These are phyloP conservation scores for Drosophila colorata DNA, from an alignment of 2,888 invertebrate genomes.

Conservation along the genomic window DNA sequence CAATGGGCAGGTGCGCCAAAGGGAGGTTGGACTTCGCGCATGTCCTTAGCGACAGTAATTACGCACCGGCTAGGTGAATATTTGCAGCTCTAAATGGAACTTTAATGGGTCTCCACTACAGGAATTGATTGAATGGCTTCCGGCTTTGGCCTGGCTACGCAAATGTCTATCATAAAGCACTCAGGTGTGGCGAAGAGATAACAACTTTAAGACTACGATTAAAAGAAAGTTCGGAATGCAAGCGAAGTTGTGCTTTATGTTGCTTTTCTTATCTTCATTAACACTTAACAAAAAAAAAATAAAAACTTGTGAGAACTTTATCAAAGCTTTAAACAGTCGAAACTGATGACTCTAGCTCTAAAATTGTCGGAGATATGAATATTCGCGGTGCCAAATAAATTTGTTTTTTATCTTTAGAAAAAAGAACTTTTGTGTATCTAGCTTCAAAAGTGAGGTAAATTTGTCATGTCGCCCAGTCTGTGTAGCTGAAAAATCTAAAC, in stretches of 20 bases:
- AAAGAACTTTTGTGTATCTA: too few relatives aligned
- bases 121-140: conserved; percentile 18
- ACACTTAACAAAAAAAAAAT: too few relatives aligned
- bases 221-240: neutral
- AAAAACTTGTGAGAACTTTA: too few relatives aligned
- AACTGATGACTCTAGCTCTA: too few relatives aligned
- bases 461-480: too few relatives aligned
- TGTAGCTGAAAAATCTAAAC: too few relatives aligned
- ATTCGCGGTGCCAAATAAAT: too few relatives aligned
- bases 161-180: neutral
- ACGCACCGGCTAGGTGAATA: conserved; percentile 18
- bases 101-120: conserved; percentile 30
- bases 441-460: too few relatives aligned
- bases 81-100: conserved; percentile 28
- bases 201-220: neutral
- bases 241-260: neutral
- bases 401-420: too few relatives aligned
- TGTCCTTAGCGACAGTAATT: conserved; percentile 39
- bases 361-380: too few relatives aligned
- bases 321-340: too few relatives aligned
- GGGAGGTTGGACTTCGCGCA: neutral
- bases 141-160: neutral
- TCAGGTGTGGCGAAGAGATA: neutral
- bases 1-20: conserved; percentile 16
- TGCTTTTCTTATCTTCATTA: neutral